These are phyloP conservation scores for Zoroaster sp. DNA, from an alignment of 53 echinoderm and acorn worm genomes.

Conservation along the genomic window DNA sequence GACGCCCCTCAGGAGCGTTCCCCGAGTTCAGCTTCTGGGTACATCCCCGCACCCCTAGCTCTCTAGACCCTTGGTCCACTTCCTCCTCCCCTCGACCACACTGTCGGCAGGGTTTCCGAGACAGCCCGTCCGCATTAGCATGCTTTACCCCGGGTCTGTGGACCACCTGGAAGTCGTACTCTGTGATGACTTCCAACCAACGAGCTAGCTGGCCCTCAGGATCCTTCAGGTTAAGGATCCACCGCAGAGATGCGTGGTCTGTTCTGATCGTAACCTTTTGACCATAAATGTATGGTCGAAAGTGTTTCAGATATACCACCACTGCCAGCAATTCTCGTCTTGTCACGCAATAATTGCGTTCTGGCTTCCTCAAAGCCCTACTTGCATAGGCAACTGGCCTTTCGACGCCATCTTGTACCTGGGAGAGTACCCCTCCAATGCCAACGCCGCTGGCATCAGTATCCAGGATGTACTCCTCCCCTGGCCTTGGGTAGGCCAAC, in stretches of 20 bases:
- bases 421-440: conserved; percentile 29
- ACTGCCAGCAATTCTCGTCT: not conserved
- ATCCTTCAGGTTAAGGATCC: not conserved
- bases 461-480: conserved; percentile 24
- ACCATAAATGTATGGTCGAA: not conserved
- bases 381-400: conserved; percentile 41
- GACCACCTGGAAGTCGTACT: not conserved
- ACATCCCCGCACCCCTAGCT: no score
- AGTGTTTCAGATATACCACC: not conserved
- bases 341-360: conserved; percentile 44
- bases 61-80: not conserved
- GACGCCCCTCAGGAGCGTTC: not conserved
- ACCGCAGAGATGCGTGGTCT: not conserved
- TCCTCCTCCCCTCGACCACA: not conserved
- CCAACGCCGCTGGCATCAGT: conserved; percentile 32
- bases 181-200: not conserved
- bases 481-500: conserved; percentile 1
- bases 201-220: conserved; percentile 3
- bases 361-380: not conserved
- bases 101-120: not conserved
- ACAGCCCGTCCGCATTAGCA: not conserved
- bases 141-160: not conserved
- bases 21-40: not conserved
- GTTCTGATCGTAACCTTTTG: not conserved
- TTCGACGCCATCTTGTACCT: conserved; percentile 7